Percentiles rank a stretch among this genome's conserved stretches.
phyloP scores from a whole-genome alignment of 2,888 invertebrate species.

The Druceiella hillmani region DNA sequence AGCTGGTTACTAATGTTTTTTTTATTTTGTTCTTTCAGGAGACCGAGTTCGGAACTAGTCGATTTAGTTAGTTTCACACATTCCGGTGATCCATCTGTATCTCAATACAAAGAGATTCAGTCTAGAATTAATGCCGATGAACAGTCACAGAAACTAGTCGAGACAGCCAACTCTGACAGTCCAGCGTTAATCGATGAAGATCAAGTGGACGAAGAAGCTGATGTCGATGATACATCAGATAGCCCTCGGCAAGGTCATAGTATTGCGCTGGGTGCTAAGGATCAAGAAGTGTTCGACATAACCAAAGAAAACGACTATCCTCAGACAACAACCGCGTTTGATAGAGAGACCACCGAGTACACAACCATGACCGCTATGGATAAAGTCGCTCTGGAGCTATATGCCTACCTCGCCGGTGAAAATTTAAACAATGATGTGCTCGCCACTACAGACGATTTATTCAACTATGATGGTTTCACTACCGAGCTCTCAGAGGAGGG shows the following conservation, averaged over 20 bases:
- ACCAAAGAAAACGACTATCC: constrained; percentile 41
- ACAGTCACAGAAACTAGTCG: constrained; percentile 47
- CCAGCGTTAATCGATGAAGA: constrained; percentile 49
- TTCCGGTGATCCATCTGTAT: constrained; percentile 47
- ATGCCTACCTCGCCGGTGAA: constrained; percentile 68
- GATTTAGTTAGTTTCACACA: constrained; percentile 79
- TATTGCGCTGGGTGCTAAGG: constrained; percentile 35
- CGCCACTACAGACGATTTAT: constrained; percentile 33
- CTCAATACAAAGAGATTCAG: constrained; percentile 48
- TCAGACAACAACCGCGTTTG: constrained; percentile 34
- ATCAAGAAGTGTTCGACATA: constrained; percentile 42
- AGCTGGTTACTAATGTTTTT: too few species aligned
- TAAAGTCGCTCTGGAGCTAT: constrained; percentile 76
- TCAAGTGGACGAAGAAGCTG: constrained; percentile 32
- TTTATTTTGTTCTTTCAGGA: constrained; percentile 37
- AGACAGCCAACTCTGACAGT: constrained; percentile 50
- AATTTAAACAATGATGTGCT: constrained; percentile 56
- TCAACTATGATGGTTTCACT: constrained; percentile 37
- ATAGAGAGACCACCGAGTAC: constrained; percentile 53
- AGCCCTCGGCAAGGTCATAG: constrained; percentile 38
- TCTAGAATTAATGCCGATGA: constrained; percentile 44
- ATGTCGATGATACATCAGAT: constrained; percentile 32
- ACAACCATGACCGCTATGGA: constrained; percentile 68
- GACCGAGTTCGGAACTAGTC: constrained; percentile 74
- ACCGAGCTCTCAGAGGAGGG: constrained; percentile 36